phyloP scores from a whole-genome alignment of 2,113 vertebrate genomes.

The Pithys albifrons region DNA sequence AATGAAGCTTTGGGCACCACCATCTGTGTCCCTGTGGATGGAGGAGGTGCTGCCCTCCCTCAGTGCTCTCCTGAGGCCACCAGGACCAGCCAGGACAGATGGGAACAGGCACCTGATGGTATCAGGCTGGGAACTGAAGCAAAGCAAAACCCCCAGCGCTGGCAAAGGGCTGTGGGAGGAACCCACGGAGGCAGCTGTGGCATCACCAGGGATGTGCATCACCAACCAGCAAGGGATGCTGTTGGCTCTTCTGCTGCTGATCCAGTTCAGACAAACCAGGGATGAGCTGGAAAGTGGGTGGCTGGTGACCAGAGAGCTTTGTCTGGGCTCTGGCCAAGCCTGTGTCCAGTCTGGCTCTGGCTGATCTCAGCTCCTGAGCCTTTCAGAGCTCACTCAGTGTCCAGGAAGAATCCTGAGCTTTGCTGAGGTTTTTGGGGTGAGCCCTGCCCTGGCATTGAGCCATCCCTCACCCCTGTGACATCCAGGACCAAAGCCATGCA shows the following conservation, averaged over 20 bases:
- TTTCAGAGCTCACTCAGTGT: neutral
- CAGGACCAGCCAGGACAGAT: neutral
- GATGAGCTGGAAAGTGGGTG: neutral
- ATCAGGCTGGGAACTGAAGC: neutral
- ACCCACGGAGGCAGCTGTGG: neutral
- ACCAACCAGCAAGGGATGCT: neutral
- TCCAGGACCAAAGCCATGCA: neutral
- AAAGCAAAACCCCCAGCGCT: neutral
- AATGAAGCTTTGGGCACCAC: neutral
- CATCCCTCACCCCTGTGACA: fast-evolving
- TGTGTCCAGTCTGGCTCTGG: neutral
- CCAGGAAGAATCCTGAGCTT: neutral
- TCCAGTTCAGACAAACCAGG: neutral
- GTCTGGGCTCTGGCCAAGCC: neutral
- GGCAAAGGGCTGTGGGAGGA: neutral
- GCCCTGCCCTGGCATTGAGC: neutral
- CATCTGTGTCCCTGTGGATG: neutral
- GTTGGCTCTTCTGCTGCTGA: neutral
- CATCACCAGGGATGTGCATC: neutral
- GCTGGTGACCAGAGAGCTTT: neutral
- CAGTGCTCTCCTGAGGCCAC: neutral
- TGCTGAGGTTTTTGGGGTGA: neutral
- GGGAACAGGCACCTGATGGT: neutral
- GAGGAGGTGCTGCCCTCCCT: neutral
- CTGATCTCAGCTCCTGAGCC: neutral